phyloP scores from a whole-genome alignment of 2,797 vertebrate genomes.

The Amblyopsis hoosieri region DNA sequence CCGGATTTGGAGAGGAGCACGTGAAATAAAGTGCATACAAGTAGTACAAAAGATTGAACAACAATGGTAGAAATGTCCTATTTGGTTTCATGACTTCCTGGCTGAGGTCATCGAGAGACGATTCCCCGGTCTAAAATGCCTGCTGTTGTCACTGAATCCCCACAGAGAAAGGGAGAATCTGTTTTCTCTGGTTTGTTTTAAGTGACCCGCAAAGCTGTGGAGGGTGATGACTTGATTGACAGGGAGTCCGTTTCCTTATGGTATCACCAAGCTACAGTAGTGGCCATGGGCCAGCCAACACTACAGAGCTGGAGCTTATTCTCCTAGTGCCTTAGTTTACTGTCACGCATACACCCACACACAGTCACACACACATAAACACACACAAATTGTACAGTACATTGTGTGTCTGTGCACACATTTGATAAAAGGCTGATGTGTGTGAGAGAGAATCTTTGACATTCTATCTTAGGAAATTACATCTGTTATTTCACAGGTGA shows the following conservation, averaged over 20 bases:
- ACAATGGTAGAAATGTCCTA: conserved; percentile 40
- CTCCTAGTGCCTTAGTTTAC: conserved; percentile 7
- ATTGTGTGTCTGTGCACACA: not conserved
- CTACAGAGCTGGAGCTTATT: not conserved
- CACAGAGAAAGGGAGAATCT: conserved; percentile 31
- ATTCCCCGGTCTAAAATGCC: conserved; percentile 11
- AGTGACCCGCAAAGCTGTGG: conserved; percentile 18
- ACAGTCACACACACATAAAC: conserved; percentile 4
- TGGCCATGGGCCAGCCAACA: not conserved
- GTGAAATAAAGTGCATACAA: not conserved
- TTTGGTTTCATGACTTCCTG: conserved; percentile 10
- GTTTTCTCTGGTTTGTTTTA: conserved; percentile 38
- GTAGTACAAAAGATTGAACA: conserved; percentile 20
- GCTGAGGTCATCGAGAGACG: conserved; percentile 52
- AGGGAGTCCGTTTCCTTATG: conserved; percentile 26
- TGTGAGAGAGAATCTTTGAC: conserved; percentile 16
- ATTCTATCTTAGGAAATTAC: conserved; percentile 10
- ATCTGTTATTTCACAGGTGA: not conserved
- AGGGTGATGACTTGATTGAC: conserved; percentile 16
- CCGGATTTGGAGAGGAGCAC: not conserved
- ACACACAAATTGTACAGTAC: not conserved
- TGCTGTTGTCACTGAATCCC: conserved; percentile 26
- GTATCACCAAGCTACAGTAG: conserved; percentile 16
- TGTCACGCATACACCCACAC: conserved; percentile 4
- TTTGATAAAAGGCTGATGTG: conserved; percentile 1